Evolutionary conservation across 2,797 vertebrate genomes (phyloP).

Genomic region (Myotis pilosus): DNA sequence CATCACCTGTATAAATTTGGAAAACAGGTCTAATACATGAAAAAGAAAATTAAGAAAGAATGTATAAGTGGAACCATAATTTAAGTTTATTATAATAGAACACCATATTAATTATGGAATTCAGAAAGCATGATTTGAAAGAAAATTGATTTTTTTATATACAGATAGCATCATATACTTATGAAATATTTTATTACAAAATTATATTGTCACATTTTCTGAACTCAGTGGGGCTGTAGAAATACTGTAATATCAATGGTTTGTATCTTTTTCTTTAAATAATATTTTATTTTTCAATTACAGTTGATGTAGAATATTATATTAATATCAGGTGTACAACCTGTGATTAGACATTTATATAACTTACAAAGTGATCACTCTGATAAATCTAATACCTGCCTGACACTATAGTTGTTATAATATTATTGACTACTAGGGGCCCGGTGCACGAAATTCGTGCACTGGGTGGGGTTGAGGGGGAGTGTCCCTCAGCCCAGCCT

Average conservation of each 20-base stretch:
- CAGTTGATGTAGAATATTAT: background rate
- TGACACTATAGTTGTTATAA: background rate
- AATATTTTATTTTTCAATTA: background rate
- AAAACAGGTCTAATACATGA: background rate
- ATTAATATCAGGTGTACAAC: background rate
- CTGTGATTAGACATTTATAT: background rate
- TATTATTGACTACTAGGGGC: background rate
- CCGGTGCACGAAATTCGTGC: no score
- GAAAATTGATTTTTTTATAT: background rate
- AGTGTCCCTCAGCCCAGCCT: no score
- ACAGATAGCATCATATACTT: background rate
- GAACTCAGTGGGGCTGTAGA: background rate
- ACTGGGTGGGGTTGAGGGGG: no score
- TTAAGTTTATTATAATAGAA: slow-evolving; percentile 4
- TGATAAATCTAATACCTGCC: background rate
- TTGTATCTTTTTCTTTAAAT: background rate
- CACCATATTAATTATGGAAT: slow-evolving; percentile 21
- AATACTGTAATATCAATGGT: background rate
- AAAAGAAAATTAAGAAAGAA: background rate
- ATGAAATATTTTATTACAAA: slow-evolving; percentile 34
- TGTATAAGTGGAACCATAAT: background rate
- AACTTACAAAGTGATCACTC: background rate
- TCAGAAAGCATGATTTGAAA: background rate
- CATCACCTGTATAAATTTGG: background rate
- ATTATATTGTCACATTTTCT: slow-evolving; percentile 2